phyloP scores from a whole-genome alignment of 2,797 vertebrate genomes.

The Coendou prehensilis region DNA sequence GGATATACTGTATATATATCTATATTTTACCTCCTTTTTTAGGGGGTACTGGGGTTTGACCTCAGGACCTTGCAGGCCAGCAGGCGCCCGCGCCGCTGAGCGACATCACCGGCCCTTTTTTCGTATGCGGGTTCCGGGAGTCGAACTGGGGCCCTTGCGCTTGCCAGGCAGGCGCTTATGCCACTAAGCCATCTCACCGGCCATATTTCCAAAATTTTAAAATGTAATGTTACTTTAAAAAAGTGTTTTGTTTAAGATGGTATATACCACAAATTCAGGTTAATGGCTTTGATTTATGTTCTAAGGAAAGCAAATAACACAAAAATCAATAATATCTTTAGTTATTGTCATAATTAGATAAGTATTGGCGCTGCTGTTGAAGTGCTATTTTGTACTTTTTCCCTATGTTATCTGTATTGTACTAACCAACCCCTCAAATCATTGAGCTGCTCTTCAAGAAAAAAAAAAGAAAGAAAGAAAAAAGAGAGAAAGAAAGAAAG shows the following conservation, averaged over 20 bases:
- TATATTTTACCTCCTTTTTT: not conserved
- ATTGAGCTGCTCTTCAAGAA: conserved; percentile 61
- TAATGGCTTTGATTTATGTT: conserved; percentile 84
- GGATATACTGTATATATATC: not conserved
- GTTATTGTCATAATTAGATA: conserved; percentile 34
- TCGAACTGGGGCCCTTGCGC: too few species aligned
- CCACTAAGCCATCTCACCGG: too few species aligned
- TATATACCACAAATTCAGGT: conserved; percentile 88
- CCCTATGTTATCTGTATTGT: conserved; percentile 13
- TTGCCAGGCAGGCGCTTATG: too few species aligned
- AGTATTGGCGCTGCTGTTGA: conserved; percentile 56
- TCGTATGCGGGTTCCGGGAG: too few species aligned
- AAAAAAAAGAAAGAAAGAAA: not conserved
- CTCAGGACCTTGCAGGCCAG: too few species aligned
- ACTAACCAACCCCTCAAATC: conserved; percentile 28
- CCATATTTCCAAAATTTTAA: conserved; percentile 83
- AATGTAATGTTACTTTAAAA: conserved; percentile 84
- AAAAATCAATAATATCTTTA: conserved; percentile 71
- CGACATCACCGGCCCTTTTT: too few species aligned
- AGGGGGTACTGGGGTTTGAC: too few species aligned
- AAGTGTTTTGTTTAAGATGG: conserved; percentile 85
- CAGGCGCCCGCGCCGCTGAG: too few species aligned
- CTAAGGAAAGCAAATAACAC: conserved; percentile 75
- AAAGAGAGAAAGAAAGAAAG: too few species aligned
- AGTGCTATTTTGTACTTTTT: conserved; percentile 47